phyloP scores from a whole-genome alignment of 2,888 invertebrate species.

The Hesperia comma region DNA sequence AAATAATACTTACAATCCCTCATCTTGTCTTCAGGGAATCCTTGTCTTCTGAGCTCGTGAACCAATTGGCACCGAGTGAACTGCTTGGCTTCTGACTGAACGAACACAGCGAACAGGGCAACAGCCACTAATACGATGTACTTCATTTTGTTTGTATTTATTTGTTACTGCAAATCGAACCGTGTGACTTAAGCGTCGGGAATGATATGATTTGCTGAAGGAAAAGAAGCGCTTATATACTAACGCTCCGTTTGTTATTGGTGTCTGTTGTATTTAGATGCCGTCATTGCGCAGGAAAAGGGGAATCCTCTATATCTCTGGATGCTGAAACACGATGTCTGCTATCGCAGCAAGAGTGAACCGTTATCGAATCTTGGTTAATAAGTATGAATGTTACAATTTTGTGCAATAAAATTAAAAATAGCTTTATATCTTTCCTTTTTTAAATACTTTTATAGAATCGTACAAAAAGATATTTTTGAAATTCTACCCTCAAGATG shows the following conservation, averaged over 20 bases:
- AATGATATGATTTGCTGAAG: constrained; percentile 12
- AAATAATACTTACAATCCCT: constrained; percentile 57
- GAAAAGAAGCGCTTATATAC: constrained; percentile 17
- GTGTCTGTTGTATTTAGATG: background rate
- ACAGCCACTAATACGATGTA: constrained; percentile 27
- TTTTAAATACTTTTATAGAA: too few species aligned
- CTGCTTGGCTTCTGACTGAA: constrained; percentile 49
- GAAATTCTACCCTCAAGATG: too few species aligned
- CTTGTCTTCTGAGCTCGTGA: constrained; percentile 55
- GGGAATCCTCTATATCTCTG: constrained; percentile 20
- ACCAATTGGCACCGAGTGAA: constrained; percentile 60
- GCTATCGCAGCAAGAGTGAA: background rate
- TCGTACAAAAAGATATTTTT: too few species aligned
- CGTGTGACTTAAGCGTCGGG: background rate
- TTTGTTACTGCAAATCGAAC: background rate
- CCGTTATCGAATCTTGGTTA: background rate
- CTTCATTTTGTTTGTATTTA: constrained; percentile 40
- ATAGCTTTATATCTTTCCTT: too few species aligned
- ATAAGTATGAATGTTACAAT: too few species aligned
- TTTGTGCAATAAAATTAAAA: too few species aligned
- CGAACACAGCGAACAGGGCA: constrained; percentile 35
- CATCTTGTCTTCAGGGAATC: constrained; percentile 60
- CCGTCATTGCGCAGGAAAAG: background rate
- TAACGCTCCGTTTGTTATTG: background rate
- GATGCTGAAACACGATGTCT: background rate